Percentiles rank a stretch among this genome's conserved stretches.
phyloP scores from a whole-genome alignment of 2,797 vertebrate genomes.

The Urocyon cinereoargenteus region DNA sequence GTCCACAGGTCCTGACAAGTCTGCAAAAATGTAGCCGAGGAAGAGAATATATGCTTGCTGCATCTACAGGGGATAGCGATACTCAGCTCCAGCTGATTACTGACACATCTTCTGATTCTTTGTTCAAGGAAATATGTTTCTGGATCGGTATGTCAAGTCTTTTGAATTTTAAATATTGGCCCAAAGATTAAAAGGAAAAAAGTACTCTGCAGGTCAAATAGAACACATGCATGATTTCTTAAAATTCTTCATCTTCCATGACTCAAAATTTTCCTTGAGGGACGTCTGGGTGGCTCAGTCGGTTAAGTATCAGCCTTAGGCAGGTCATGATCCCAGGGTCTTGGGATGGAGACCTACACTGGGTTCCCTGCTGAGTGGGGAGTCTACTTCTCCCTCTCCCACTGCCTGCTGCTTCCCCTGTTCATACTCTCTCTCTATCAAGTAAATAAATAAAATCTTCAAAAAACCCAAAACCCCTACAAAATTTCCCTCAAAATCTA shows the following conservation, averaged over 20 bases:
- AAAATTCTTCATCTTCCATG: not conserved
- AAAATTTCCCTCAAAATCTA: not conserved
- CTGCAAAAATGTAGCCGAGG: not conserved
- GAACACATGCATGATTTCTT: not conserved
- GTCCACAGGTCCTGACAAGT: not conserved
- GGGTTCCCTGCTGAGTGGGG: no score
- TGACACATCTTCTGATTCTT: not conserved
- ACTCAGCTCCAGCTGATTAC: not conserved
- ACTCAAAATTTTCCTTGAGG: not conserved
- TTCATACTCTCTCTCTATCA: no score
- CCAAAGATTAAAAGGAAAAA: slow-evolving; percentile 17
- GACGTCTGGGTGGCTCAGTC: no score
- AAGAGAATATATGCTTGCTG: not conserved
- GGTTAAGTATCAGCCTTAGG: no score
- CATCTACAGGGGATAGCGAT: no score
- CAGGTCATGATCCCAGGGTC: no score
- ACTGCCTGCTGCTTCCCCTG: no score
- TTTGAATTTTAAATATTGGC: not conserved
- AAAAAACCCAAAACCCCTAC: no score
- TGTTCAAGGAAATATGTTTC: not conserved
- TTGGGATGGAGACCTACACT: no score
- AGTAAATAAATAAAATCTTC: no score
- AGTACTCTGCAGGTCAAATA: not conserved
- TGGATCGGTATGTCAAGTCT: not conserved
- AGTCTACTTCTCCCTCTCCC: no score